Percentiles rank a stretch among this genome's conserved stretches.
These are phyloP conservation scores for Acanthurus leucopareius DNA, from an alignment of 2,797 vertebrate species.

Conservation along the genomic window DNA sequence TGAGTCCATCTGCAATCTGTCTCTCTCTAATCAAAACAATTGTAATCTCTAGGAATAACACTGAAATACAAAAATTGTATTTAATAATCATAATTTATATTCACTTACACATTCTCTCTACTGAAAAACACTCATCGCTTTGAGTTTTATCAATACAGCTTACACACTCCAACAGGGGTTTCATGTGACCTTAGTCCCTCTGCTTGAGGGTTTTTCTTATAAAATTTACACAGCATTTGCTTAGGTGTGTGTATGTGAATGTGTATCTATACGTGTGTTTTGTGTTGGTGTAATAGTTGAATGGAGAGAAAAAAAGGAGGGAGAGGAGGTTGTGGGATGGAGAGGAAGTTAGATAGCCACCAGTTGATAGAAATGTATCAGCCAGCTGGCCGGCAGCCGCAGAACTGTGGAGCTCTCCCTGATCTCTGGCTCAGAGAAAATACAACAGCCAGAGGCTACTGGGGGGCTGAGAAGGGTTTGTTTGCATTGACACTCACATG, in stretches of 20 bases:
- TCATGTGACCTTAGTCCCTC: slow-evolving; percentile 10
- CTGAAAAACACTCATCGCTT: neutral
- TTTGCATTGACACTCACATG: slow-evolving; percentile 37
- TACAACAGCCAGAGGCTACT: slow-evolving; percentile 69
- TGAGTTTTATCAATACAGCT: slow-evolving; percentile 40
- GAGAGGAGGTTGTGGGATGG: slow-evolving; percentile 44
- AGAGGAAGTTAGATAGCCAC: slow-evolving; percentile 71
- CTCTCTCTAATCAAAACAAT: slow-evolving; percentile 47
- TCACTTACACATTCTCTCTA: neutral
- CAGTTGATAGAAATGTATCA: slow-evolving; percentile 65
- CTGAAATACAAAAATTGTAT: neutral
- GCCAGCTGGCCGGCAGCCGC: slow-evolving; percentile 70
- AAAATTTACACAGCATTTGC: slow-evolving; percentile 18
- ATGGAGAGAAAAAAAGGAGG: slow-evolving; percentile 22
- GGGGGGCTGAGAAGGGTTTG: slow-evolving; percentile 33
- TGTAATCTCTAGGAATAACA: slow-evolving; percentile 23
- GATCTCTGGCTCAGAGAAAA: slow-evolving; percentile 70
- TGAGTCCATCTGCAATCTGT: slow-evolving; percentile 29
- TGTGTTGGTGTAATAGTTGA: slow-evolving; percentile 32
- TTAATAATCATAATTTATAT: slow-evolving; percentile 1
- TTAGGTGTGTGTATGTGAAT: slow-evolving; percentile 7
- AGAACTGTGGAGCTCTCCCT: slow-evolving; percentile 54
- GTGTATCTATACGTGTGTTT: neutral
- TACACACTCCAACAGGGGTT: slow-evolving; percentile 52
- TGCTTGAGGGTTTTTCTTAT: neutral